Base-by-base conservation (phyloP, 1,140 invertebrate genomes). In the Venustaconcha ellipsiformis region DNA sequence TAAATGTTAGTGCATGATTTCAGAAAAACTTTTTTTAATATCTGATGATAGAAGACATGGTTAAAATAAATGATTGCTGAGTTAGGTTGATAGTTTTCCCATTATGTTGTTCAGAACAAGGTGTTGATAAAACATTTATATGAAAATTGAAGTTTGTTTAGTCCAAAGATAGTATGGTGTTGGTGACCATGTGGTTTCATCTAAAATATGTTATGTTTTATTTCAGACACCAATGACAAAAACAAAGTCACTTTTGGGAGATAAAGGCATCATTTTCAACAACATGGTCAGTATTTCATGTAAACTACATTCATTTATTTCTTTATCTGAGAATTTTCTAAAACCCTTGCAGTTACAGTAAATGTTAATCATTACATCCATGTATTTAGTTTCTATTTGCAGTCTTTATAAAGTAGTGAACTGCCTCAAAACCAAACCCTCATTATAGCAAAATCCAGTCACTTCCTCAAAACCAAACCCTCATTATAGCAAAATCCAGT, bases 221-320 rank as follows among this genome's bases (percentile, higher is more conserved):
- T 92, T 92, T 80, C 91, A 94, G 94, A 91, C 86, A 26, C 94
- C 94, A 15, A 92, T 95, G 92, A 88, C 88, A 80, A 92, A 92
- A 82, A 93, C 93, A 3, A 86, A 89, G 74, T 88, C 92, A 72
- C 89, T 94, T 59, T 92, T 96, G 82, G 92, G 88, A 12, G 89
- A 92, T 69, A 83, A 92, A 76, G 95, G 95, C 57, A 92, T 92
- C 12, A 93, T 92, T 14, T 95, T 95, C 87, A 89, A 89, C 12
- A 95, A 95, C 89, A 93, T 94, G 80, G 94, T 95, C 92, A 93
- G 93, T 90, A 57, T 56, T 37, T 57, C 15, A 69, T 64, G 37
- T 11, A 58, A 20, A 57, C 14, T 71, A 48, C 65, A 23, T 30
- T 14, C 13, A 17, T 70, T 58, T 65, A 17, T n/a, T 55, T 14